These are phyloP conservation scores for Reticulitermes speratus DNA, from an alignment of 1,140 invertebrate genomes.

Conservation along the genomic window DNA sequence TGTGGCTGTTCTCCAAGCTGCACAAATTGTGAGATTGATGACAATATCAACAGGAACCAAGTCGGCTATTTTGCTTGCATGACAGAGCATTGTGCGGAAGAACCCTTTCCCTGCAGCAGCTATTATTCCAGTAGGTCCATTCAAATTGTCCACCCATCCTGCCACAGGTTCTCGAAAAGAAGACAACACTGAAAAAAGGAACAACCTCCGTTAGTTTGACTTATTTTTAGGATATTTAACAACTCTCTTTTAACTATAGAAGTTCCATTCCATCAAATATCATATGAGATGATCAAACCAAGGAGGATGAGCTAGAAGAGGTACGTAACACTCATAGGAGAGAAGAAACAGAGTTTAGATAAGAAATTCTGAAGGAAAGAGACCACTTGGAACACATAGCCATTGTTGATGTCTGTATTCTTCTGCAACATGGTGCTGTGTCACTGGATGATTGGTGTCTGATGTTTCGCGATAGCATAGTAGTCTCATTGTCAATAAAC, in stretches of 20 bases:
- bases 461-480: no score
- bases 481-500: no score
- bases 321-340: no score
- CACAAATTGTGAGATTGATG: conserved; percentile 76
- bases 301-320: neutral
- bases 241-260: neutral
- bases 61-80: conserved; percentile 65
- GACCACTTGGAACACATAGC: no score
- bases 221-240: neutral
- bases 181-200: conserved; percentile 57
- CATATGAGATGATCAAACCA: neutral
- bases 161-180: conserved; percentile 61
- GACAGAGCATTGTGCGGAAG: conserved; percentile 68
- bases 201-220: neutral
- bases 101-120: conserved; percentile 79
- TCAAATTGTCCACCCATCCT: conserved; percentile 95
- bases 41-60: conserved; percentile 85
- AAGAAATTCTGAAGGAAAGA: no score
- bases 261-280: neutral
- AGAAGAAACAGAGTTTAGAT: no score
- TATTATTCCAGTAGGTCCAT: conserved; percentile 81
- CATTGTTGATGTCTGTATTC: no score
- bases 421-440: no score
- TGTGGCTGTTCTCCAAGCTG: conserved; percentile 69
- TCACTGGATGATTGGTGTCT: no score